Percentiles rank a stretch among this genome's conserved stretches.
Evolutionary conservation across 2,113 vertebrate genomes (phyloP).

Genomic region (Dicaeum eximium): DNA sequence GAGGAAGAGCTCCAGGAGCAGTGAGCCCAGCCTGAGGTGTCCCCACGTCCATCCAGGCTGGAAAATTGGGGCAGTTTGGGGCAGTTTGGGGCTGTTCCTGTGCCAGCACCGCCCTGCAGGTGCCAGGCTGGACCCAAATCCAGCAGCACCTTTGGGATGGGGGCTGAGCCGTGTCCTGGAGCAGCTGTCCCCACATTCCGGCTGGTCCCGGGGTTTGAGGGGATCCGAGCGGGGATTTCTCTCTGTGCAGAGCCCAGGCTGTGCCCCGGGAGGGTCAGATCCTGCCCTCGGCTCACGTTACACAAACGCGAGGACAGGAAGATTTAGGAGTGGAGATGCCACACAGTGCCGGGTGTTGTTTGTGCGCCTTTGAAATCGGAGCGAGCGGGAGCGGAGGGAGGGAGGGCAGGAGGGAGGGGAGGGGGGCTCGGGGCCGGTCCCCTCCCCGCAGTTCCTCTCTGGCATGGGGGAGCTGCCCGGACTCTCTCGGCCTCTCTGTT

Average conservation of each 20-base stretch:
- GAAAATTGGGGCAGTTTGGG: not conserved
- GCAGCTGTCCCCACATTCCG: not conserved
- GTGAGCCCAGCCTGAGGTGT: not conserved
- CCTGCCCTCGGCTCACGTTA: constrained; percentile 71
- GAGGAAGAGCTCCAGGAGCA: not conserved
- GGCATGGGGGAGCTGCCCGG: constrained; percentile 56
- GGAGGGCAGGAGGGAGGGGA: not conserved
- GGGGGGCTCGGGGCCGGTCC: constrained; percentile 53
- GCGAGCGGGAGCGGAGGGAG: constrained; percentile 18
- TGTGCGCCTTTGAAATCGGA: constrained; percentile 79
- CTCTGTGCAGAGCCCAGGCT: not conserved
- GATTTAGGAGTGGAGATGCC: constrained; percentile 77
- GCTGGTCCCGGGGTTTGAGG: not conserved
- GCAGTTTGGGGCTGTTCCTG: not conserved
- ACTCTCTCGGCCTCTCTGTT: constrained; percentile 73
- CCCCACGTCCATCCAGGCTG: not conserved
- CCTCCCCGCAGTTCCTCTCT: constrained; percentile 65
- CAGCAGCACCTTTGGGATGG: not conserved
- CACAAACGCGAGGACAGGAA: constrained; percentile 76
- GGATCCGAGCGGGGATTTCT: not conserved
- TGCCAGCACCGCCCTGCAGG: not conserved
- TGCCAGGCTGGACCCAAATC: not conserved
- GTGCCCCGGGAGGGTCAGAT: constrained; percentile 64
- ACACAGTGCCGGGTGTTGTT: constrained; percentile 74
- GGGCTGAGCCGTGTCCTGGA: not conserved